These are phyloP conservation scores for Trichopria drosophilae DNA, from an alignment of 2,888 invertebrate genomes.

Conservation along the genomic window DNA sequence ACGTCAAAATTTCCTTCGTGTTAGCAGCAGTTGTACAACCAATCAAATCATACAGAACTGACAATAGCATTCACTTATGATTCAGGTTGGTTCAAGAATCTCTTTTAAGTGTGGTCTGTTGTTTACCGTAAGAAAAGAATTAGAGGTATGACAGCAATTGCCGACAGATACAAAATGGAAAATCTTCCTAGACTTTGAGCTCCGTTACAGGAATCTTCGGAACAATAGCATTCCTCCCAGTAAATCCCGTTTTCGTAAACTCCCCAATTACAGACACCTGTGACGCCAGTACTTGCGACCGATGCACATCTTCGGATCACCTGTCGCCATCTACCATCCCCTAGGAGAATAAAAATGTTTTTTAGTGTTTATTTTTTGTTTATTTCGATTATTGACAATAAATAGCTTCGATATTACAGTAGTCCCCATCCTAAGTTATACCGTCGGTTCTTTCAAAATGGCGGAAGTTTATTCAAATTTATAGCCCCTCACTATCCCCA, in stretches of 20 bases:
- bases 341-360: constrained; percentile 61
- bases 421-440: too few relatives aligned
- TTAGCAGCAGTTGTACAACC: too few relatives aligned
- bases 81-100: neutral
- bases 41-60: too few relatives aligned
- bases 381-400: constrained; percentile 2
- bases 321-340: constrained; percentile 94
- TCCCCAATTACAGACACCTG: constrained; percentile 96
- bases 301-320: constrained; percentile 88
- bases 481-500: too few relatives aligned
- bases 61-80: too few relatives aligned
- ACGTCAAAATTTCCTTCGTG: too few relatives aligned
- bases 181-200: constrained; percentile 36
- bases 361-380: constrained; percentile 16
- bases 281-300: constrained; percentile 86
- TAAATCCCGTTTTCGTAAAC: constrained; percentile 92
- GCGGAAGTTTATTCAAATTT: too few relatives aligned
- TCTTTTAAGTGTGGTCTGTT: neutral
- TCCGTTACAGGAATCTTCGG: constrained; percentile 84
- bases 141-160: constrained; percentile 1
- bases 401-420: neutral
- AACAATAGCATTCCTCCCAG: constrained; percentile 97
- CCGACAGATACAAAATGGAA: neutral
- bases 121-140: constrained; percentile 1
- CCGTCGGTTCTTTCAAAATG: too few relatives aligned